Conservation (phyloP, 2,888 invertebrate species). For the Eristalis arbustorum region DNA sequence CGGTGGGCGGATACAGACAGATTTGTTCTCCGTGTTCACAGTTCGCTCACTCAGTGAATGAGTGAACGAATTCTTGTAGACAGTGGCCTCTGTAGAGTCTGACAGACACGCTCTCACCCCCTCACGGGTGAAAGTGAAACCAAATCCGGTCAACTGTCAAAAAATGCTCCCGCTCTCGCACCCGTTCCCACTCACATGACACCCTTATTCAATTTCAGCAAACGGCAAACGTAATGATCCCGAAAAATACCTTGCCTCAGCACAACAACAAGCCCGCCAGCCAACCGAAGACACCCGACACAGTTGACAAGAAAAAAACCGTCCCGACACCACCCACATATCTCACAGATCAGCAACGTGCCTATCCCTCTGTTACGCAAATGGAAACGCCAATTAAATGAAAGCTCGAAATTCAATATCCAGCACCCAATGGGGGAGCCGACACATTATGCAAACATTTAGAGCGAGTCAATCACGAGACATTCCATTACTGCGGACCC, state of each 20-base stretch:
- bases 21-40: too few species aligned
- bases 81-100: too few species aligned
- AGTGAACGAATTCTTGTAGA: too few species aligned
- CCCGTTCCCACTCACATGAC: background rate
- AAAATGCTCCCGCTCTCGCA: background rate
- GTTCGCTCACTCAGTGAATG: too few species aligned
- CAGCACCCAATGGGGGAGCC: background rate
- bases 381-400: conserved; percentile 19
- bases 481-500: conserved; percentile 32
- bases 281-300: background rate
- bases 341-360: background rate
- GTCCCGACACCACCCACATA: background rate
- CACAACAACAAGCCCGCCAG: background rate
- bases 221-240: conserved; percentile 8
- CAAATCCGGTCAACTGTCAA: background rate
- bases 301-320: background rate
- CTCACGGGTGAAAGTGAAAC: background rate
- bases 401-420: conserved; percentile 41
- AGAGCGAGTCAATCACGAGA: conserved; percentile 32
- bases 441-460: conserved; percentile 31
- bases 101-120: too few species aligned
- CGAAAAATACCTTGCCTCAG: conserved; percentile 7
- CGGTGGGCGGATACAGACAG: too few species aligned
- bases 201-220: background rate
- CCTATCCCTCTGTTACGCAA: background rate